These are phyloP conservation scores for Drosophila sechellia DNA, from an alignment of 1,140 invertebrate genomes.

Conservation along the genomic window DNA sequence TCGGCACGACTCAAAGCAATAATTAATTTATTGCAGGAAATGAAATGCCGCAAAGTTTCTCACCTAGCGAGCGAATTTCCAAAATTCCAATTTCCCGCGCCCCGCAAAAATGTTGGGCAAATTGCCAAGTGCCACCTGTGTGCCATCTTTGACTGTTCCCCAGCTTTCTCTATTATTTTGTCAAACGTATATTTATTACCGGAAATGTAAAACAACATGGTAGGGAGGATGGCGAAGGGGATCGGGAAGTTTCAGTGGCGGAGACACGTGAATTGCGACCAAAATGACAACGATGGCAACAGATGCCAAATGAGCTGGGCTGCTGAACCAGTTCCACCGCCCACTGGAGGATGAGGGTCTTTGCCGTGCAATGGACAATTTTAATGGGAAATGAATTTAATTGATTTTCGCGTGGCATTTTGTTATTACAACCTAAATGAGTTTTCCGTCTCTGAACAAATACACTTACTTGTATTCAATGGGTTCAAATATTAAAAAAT, in stretches of 20 bases:
- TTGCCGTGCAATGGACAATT: slow-evolving; percentile 49
- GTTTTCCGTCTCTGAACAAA: slow-evolving; percentile 40
- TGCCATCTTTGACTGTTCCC: not conserved
- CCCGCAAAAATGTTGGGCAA: slow-evolving; percentile 55
- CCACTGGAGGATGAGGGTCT: slow-evolving; percentile 21
- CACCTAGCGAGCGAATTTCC: slow-evolving; percentile 60
- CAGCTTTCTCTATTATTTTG: slow-evolving; percentile 62
- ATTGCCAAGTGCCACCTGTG: slow-evolving; percentile 59
- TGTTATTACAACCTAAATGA: slow-evolving; percentile 74
- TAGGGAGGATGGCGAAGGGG: slow-evolving; percentile 9
- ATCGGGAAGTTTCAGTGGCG: not conserved
- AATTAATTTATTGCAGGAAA: slow-evolving; percentile 81
- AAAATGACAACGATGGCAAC: slow-evolving; percentile 70
- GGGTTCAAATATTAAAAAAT: slow-evolving; percentile 15
- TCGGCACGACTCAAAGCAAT: slow-evolving; percentile 58
- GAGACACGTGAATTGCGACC: slow-evolving; percentile 40
- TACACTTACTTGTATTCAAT: slow-evolving; percentile 10
- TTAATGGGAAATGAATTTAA: slow-evolving; percentile 73
- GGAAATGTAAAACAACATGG: slow-evolving; percentile 78
- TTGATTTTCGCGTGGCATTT: slow-evolving; percentile 68
- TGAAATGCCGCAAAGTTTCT: slow-evolving; percentile 81
- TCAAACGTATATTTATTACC: slow-evolving; percentile 81
- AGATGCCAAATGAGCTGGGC: slow-evolving; percentile 57
- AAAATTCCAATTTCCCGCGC: slow-evolving; percentile 77
- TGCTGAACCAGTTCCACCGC: not conserved